Evolutionary conservation across 2,113 vertebrate genomes (phyloP).

Genomic region (Python bivittatus): DNA sequence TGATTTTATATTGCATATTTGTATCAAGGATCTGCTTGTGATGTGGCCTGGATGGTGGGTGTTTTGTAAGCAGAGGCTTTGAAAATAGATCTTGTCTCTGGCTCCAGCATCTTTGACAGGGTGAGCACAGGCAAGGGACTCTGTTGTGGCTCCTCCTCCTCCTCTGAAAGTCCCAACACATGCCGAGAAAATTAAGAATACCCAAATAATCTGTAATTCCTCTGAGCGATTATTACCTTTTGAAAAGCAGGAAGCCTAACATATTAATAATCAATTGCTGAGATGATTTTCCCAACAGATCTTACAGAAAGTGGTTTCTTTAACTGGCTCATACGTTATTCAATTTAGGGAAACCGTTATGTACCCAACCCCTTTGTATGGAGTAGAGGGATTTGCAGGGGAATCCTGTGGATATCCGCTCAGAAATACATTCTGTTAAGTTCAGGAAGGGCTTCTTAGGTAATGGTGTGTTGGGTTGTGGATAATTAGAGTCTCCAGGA

Average conservation of each 20-base stretch:
- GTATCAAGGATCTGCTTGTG: neutral
- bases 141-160: neutral
- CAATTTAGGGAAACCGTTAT: neutral
- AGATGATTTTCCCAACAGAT: neutral
- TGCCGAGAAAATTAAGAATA: neutral
- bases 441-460: neutral
- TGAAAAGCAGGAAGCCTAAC: neutral
- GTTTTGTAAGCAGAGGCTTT: neutral
- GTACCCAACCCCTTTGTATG: constrained; percentile 12
- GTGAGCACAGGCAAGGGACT: neutral
- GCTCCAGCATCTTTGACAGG: too few species aligned
- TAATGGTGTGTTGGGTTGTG: too few species aligned
- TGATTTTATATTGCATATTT: too few species aligned
- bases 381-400: neutral
- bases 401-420: neutral
- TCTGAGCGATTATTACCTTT: too few species aligned
- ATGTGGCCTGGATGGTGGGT: neutral
- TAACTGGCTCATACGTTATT: neutral
- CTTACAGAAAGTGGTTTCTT: too few species aligned
- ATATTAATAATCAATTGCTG: neutral
- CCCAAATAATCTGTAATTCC: too few species aligned
- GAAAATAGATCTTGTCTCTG: too few species aligned
- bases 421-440: neutral
- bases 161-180: neutral
- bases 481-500: neutral